Conservation (phyloP, 2,888 invertebrate species). For the Acanthococcus lagerstroemiae region DNA sequence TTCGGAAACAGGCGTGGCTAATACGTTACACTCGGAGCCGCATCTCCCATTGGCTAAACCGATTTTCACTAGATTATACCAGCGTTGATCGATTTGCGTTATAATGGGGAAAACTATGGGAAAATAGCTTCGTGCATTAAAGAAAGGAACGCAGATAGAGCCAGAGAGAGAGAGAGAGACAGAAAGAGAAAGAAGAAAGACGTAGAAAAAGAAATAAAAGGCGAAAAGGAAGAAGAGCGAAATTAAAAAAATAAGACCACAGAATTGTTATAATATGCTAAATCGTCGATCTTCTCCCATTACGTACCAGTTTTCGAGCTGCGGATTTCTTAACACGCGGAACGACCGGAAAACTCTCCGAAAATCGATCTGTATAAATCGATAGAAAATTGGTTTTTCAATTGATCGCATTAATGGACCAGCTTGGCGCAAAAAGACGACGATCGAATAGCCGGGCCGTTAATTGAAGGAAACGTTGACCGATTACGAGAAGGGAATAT, state of each 20-base stretch:
- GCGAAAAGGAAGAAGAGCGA: neutral
- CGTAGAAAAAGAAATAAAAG: neutral
- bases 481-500: too few species aligned
- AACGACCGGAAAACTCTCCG: neutral
- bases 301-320: neutral
- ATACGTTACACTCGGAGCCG: neutral
- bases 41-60: neutral
- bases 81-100: neutral
- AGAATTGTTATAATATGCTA: neutral
- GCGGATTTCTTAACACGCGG: neutral
- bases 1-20: neutral
- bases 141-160: too few species aligned
- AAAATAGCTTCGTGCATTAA: neutral
- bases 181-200: too few species aligned
- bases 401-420: neutral
- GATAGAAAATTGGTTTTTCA: neutral
- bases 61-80: neutral
- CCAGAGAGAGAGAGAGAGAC: too few species aligned
- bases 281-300: neutral
- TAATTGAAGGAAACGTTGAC: neutral
- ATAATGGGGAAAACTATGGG: neutral
- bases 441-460: neutral
- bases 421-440: neutral
- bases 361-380: neutral
- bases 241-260: neutral